Conservation (phyloP, 2,113 vertebrate genomes). For the Trogon melanurus region DNA sequence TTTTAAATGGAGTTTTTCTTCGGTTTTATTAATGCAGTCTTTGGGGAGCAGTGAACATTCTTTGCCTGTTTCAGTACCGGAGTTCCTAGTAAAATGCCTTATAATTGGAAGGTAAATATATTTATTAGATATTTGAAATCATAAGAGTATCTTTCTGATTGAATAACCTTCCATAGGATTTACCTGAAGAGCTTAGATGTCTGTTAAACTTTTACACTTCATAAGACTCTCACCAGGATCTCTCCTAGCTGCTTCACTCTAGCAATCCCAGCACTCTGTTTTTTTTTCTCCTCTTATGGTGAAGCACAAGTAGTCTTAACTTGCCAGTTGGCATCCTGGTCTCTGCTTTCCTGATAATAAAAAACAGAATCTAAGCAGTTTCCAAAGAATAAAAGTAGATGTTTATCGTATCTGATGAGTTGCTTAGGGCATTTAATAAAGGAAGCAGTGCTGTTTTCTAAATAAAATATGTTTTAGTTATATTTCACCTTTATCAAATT, state of each 20-base stretch:
- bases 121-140: background rate
- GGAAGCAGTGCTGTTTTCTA: background rate
- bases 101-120: background rate
- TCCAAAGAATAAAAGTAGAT: background rate
- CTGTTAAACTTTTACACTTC: background rate
- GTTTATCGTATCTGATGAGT: background rate
- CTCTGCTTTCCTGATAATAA: background rate
- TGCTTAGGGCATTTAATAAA: background rate
- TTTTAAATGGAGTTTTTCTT: background rate
- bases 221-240: background rate
- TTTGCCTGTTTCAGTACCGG: background rate
- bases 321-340: background rate
- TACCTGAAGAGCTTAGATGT: background rate
- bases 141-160: background rate
- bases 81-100: background rate
- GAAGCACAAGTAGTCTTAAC: background rate
- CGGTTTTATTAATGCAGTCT: background rate
- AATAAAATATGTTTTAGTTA: background rate
- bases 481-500: background rate
- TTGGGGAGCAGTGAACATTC: background rate
- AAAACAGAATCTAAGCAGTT: background rate
- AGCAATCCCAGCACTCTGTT: background rate
- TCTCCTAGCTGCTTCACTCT: background rate
- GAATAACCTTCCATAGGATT: background rate
- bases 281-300: background rate